Evolutionary conservation across 2,888 invertebrate genomes (phyloP).

Genomic region (Cheilosia variabilis): DNA sequence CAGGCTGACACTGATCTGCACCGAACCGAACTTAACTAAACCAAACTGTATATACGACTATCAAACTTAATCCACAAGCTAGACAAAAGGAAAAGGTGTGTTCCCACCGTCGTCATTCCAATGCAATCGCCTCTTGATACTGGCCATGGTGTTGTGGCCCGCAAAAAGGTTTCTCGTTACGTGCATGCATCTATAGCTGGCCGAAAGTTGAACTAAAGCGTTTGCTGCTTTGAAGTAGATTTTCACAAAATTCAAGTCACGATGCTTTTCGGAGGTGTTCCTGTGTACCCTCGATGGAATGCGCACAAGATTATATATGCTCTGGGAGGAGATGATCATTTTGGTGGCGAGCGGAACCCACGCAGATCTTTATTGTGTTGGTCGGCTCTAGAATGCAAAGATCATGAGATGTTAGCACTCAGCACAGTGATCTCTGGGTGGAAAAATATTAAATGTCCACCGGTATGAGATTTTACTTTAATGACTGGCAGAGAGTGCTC

Average conservation of each 20-base stretch:
- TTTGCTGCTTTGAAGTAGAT: constrained; percentile 20
- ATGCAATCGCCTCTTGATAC: constrained; percentile 38
- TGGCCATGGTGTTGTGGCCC: constrained; percentile 25
- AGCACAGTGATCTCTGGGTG: constrained; percentile 52
- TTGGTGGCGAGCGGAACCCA: constrained; percentile 38
- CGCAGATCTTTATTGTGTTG: constrained; percentile 40
- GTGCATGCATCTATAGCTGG: constrained; percentile 14
- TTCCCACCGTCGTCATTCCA: constrained; percentile 53
- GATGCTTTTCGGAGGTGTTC: constrained; percentile 66
- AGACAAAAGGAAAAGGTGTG: constrained; percentile 70
- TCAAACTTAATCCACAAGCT: constrained; percentile 4
- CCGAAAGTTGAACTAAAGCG: constrained; percentile 56
- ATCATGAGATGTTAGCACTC: constrained; percentile 67
- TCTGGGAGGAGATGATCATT: constrained; percentile 26
- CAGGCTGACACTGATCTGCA: constrained; percentile 47
- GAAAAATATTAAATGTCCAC: constrained; percentile 66
- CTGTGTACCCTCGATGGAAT: constrained; percentile 52
- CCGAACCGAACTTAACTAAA: constrained; percentile 45
- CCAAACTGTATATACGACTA: constrained; percentile 25
- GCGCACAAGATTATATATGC: constrained; percentile 34
- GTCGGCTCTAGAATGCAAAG: constrained; percentile 48
- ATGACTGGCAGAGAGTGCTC: constrained; percentile 29
- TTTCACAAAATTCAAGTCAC: constrained; percentile 68
- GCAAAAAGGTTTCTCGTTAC: constrained; percentile 53
- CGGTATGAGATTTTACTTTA: constrained; percentile 21